A percentile compares a stretch with the other conserved stretches of the same genome.
Evolutionary conservation across 2,113 vertebrate genomes (phyloP).

Genomic region (Blennius ocellaris): DNA sequence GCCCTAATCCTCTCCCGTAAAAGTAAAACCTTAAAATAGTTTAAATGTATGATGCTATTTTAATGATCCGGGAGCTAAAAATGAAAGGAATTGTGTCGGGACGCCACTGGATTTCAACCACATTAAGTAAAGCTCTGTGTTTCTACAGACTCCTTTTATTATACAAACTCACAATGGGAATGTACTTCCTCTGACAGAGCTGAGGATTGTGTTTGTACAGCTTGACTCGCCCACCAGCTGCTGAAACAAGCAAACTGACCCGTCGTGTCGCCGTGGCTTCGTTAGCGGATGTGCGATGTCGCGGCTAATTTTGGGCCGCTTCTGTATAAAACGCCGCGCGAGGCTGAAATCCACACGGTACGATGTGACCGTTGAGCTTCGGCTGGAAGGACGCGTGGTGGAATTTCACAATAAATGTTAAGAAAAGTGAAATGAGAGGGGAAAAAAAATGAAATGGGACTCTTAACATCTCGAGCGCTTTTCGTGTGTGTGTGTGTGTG

Average conservation of each 20-base stretch:
- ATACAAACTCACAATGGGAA: conserved; percentile 36
- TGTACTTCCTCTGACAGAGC: conserved; percentile 29
- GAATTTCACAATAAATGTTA: conserved; percentile 44
- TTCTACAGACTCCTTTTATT: conserved; percentile 34
- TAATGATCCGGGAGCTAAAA: too few species aligned
- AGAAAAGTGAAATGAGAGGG: background rate
- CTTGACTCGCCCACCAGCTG: background rate
- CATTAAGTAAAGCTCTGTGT: too few species aligned
- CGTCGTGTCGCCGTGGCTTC: conserved; percentile 8
- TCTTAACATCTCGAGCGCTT: conserved; percentile 10
- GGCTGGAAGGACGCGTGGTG: conserved; percentile 26
- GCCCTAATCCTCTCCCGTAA: too few species aligned
- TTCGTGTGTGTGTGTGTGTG: background rate
- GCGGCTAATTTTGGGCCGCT: conserved; percentile 26
- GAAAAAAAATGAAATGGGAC: conserved; percentile 7
- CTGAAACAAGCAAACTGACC: conserved; percentile 19
- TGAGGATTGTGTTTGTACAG: conserved; percentile 18
- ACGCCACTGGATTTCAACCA: too few species aligned
- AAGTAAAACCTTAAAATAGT: too few species aligned
- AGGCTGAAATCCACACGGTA: too few species aligned
- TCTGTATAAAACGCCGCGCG: conserved; percentile 30
- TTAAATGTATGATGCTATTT: too few species aligned
- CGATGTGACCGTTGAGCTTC: conserved; percentile 48
- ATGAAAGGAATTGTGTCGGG: too few species aligned
- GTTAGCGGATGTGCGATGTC: conserved; percentile 20